Conservation (phyloP, 2,797 vertebrate species). For the Chromobotia macracanthus region DNA sequence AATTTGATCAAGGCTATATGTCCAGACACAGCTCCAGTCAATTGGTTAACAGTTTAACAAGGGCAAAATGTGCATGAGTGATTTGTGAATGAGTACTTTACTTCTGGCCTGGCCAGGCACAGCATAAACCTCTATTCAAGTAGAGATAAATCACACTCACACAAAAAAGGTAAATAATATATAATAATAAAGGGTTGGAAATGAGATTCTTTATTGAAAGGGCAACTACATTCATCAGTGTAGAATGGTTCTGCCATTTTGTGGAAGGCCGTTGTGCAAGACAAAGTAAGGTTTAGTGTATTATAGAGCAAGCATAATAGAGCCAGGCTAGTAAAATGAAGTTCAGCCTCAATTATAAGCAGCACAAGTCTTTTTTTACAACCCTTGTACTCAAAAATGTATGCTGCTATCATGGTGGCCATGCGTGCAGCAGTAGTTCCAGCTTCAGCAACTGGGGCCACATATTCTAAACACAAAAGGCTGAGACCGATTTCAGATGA, state of each 20-base stretch:
- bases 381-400: neutral
- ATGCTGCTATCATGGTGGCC: neutral
- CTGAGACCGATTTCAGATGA: no score
- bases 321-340: conserved; percentile 3
- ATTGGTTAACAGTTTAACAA: conserved; percentile 28
- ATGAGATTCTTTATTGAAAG: conserved; percentile 58
- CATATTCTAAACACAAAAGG: no score
- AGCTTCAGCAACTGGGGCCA: neutral
- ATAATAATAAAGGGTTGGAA: conserved; percentile 57
- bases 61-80: conserved; percentile 12
- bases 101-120: neutral
- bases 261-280: conserved; percentile 42
- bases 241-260: conserved; percentile 31
- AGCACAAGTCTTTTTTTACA: conserved; percentile 7
- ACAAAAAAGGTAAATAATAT: conserved; percentile 47
- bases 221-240: conserved; percentile 56
- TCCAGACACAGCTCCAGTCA: conserved; percentile 1
- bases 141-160: conserved; percentile 45
- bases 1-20: conserved; percentile 4
- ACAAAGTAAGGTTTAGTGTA: conserved; percentile 48
- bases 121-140: conserved; percentile 34
- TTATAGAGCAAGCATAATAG: conserved; percentile 24
- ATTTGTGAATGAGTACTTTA: conserved; percentile 4
- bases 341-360: conserved; percentile 18
- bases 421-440: neutral